Evolutionary conservation across 2,888 invertebrate species (phyloP).

Genomic region (Cephus runcator): DNA sequence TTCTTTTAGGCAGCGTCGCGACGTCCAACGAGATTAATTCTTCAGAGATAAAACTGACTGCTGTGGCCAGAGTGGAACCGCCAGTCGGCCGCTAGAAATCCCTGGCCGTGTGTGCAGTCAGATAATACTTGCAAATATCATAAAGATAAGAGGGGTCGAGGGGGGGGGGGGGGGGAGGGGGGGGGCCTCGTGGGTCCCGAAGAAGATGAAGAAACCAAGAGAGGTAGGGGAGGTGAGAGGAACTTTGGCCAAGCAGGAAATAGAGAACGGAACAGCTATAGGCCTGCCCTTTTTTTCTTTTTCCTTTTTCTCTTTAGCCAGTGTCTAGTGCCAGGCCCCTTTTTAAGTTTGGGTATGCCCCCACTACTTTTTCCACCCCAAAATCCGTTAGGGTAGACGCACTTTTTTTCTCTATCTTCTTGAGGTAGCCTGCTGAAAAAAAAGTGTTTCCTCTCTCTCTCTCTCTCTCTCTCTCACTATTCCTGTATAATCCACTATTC

Average conservation of each 20-base stretch:
- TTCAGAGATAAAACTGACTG: conserved; percentile 6
- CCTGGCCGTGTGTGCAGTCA: conserved; percentile 49
- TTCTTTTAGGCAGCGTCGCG: too few relatives aligned
- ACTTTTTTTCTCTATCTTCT: conserved; percentile 39
- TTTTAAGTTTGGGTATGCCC: conserved; percentile 30
- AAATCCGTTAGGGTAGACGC: conserved; percentile 58
- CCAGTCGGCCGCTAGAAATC: conserved; percentile 34
- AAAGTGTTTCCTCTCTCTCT: background rate
- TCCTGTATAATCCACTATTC: too few relatives aligned
- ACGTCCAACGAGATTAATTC: conserved; percentile 6
- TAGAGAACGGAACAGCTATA: conserved; percentile 36
- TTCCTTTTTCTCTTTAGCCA: conserved; percentile 9
- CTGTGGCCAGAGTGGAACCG: background rate
- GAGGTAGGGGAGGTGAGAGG: background rate
- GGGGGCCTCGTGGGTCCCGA: conserved; percentile 16
- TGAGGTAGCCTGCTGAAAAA: too few relatives aligned
- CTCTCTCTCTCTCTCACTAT: background rate
- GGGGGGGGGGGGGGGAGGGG: too few relatives aligned
- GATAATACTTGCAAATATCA: conserved; percentile 64
- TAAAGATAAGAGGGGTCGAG: conserved; percentile 56
- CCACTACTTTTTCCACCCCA: conserved; percentile 42
- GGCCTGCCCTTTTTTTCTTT: conserved; percentile 11
- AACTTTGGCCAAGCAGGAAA: conserved; percentile 13
- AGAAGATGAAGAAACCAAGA: conserved; percentile 21
- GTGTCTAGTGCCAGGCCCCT: conserved; percentile 15